Base-by-base conservation (phyloP, 1,140 invertebrate species). In the Zaprionus ornatus region DNA sequence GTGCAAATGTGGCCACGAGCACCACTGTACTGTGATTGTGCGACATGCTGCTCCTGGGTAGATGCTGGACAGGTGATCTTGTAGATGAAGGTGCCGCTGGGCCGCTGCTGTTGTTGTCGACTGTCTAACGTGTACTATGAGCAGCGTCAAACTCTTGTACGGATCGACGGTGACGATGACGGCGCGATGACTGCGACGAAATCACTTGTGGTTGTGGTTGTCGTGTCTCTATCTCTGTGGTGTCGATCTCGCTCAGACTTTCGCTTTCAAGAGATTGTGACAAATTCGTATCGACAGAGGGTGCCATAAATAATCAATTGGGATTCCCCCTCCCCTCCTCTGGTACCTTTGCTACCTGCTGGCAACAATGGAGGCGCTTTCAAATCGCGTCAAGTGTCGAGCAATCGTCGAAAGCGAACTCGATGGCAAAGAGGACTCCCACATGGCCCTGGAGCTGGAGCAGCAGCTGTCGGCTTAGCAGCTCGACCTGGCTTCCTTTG, bases 221-320 rank as follows among this genome's bases (percentile, higher is more conserved):
- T 32, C 29, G 29, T 32, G 29, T 9, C 29, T 32, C 29, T 32
- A 9, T n/a, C n/a, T n/a, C n/a, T 35, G 32, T 10, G 9, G 32
- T 10, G 3, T 40, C 35, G 35, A 37, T 9, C 40, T 45, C 40
- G 40, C 40, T 45, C 7, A 17, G n/a, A 45, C 40, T 45, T 45
- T 45, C 40, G 40, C 40, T 45, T 45, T 40, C n/a, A 6, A 45
- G 7, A 45, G 40, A 45, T 45, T 45, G 40, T 45, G 40, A 45
- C 40, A 45, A 45, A 45, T 45, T 45, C 40, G 40, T 45, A 17
- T 45, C n/a, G 40, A 45, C 40, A 45, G 40, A 17, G 40, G n/a
- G 40, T 45, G 40, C 40, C 40, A 45, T 45, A 45, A 45, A 45
- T 45, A 45, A 45, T 45, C 40, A 45, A 45, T 17, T 45, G 40